Evolutionary conservation across 1,140 invertebrate species (phyloP), one percentile per base, ranked within the genome.

Genomic region (Lysiphlebus fabarum): DNA sequence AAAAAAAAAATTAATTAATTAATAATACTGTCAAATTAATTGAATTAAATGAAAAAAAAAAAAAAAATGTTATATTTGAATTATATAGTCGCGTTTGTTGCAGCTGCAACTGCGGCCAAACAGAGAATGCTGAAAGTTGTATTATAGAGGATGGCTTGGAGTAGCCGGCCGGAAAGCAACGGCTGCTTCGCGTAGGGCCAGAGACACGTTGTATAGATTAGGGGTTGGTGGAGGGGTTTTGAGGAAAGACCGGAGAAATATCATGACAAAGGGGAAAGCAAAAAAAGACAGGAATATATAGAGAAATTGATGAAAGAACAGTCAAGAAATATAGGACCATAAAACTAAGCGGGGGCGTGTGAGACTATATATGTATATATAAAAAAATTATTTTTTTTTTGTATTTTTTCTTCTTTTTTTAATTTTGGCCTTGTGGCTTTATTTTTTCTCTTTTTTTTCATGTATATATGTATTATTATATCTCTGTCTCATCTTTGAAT

Each of bases 121-220:
- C 69, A 67, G 70, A 70, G 73, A 76, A 76, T 72, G 75, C 72
- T 71, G 70, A 69, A 75, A 70, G 68, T 72, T 64, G 67, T 69
- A 40, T 65, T 5, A 68, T 65, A 67, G 65, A 69, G 70, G 71
- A 64, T 68, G 67, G 61, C 65, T 67, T 62, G 53, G 66, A 70
- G 65, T 68, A 70, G 69, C 72, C 69, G 69, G 68, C 66, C 67
- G 70, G 68, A 71, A 69, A 70, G 70, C 67, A 63, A 63, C 58
- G 67, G 67, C 68, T 67, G 67, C 66, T 65, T 62, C 59, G 60
- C 53, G 61, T 61, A 58, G 48, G 44, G 42, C 47, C 55, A 51
- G 40, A 45, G 55, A 50, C 61, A 62, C 66, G 53, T 54, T 55
- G 59, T 44, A 26, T 26, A 26, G 17, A 26, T 26, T 26, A 26